Base-by-base conservation (phyloP, 2,888 invertebrate genomes). In the Hololepta plana region DNA sequence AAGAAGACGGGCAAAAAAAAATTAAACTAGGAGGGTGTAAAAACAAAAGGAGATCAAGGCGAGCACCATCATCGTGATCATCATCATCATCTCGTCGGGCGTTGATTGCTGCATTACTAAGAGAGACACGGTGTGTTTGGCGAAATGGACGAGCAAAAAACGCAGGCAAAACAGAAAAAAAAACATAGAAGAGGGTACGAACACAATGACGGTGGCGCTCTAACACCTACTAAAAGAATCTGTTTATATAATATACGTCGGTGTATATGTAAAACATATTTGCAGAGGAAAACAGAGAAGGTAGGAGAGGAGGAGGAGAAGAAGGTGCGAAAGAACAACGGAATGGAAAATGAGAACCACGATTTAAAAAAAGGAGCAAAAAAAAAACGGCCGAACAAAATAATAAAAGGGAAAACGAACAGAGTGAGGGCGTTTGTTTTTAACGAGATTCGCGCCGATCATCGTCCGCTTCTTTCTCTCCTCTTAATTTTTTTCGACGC, bases 381-480 rank as follows among this genome's bases (percentile, higher is more conserved):
- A 42, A 40, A 38, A 47, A 41, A 49, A 51, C 46, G 49, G 47
- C 46, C 40, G 43, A 39, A 42, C 46, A 46, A 45, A 48, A n/a
- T n/a, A n/a, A n/a, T n/a, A n/a, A n/a, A n/a, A n/a, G n/a, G n/a
- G n/a, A n/a, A n/a, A n/a, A n/a, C n/a, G n/a, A n/a, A n/a, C n/a
- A n/a, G n/a, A n/a, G n/a, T n/a, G 47, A 46, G 51, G 50, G 52
- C 47, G 49, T 50, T 51, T 51, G 47, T 49, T 49, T 48, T 51
- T 52, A 52, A 52, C 52, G 53, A 52, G 52, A 49, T 51, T 51
- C 46, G 33, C 42, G 42, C 40, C 42, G 46, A 49, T 48, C 47
- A 43, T 42, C 43, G 45, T 38, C 37, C 38, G 40, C 41, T 43
- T 34, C 40, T 39, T 43, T 45, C 41, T 45, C 31, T 40, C 39